A percentile compares a stretch with the other conserved stretches of the same genome.
These are phyloP conservation scores for Euwallacea similis DNA, from an alignment of 1,140 invertebrate genomes.

Conservation along the genomic window DNA sequence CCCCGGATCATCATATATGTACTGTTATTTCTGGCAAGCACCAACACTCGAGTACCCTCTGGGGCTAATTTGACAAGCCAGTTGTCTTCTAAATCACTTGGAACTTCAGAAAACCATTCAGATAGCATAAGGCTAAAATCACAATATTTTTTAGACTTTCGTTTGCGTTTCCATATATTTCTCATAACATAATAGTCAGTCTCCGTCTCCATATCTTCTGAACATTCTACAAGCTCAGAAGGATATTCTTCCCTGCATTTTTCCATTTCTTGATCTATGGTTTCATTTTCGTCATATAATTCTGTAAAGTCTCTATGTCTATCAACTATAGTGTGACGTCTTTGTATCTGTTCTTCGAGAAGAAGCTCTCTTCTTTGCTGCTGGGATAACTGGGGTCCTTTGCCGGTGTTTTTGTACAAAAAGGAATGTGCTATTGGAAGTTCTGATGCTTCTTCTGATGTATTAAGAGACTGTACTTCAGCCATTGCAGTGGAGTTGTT, in stretches of 20 bases:
- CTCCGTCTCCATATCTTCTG: slow-evolving; percentile 6
- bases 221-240: neutral
- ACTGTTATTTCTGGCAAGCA: slow-evolving; percentile 72
- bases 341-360: slow-evolving; percentile 42
- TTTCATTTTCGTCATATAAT: slow-evolving; percentile 18
- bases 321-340: slow-evolving; percentile 36
- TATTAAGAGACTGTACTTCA: no score
- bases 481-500: no score
- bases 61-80: slow-evolving; percentile 87
- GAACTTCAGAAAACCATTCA: slow-evolving; percentile 89
- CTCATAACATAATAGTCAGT: neutral
- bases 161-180: neutral
- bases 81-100: slow-evolving; percentile 72
- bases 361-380: slow-evolving; percentile 37
- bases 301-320: slow-evolving; percentile 37
- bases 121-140: slow-evolving; percentile 72
- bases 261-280: slow-evolving; percentile 14
- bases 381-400: slow-evolving; percentile 31
- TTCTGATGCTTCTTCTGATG: neutral
- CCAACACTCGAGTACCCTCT: slow-evolving; percentile 72
- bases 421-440: slow-evolving; percentile 25
- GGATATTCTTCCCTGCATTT: neutral
- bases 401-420: slow-evolving; percentile 42
- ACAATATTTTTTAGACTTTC: slow-evolving; percentile 28
- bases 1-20: slow-evolving; percentile 22